A percentile compares a stretch with the other conserved stretches of the same genome.
Conservation (phyloP, 2,888 invertebrate genomes). For the Papilio protenor region DNA sequence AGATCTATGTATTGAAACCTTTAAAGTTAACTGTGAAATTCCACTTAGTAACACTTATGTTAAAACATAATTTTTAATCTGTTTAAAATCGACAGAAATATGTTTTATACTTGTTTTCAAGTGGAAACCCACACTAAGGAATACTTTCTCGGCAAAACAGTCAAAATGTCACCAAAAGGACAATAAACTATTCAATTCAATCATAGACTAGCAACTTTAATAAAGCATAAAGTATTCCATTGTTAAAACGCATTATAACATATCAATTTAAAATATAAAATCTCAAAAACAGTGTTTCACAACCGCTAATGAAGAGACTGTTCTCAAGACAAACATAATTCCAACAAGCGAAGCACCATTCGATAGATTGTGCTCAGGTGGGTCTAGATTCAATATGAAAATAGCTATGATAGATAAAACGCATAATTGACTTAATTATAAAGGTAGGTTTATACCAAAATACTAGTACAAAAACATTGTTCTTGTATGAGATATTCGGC, state of each 20-base stretch:
- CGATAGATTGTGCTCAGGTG: constrained; percentile 67
- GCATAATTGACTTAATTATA: constrained; percentile 47
- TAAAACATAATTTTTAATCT: background rate
- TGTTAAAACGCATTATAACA: constrained; percentile 54
- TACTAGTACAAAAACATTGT: background rate
- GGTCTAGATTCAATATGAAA: constrained; percentile 51
- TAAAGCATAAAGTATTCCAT: constrained; percentile 46
- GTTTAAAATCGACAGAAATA: background rate
- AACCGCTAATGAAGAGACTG: constrained; percentile 70
- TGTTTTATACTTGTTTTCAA: background rate
- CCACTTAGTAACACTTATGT: constrained; percentile 42
- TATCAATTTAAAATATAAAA: constrained; percentile 63
- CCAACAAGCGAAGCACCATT: constrained; percentile 74
- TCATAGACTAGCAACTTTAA: constrained; percentile 68
- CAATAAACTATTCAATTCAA: constrained; percentile 47
- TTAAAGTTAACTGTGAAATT: constrained; percentile 1
- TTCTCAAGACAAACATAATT: constrained; percentile 56
- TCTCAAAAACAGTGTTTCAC: constrained; percentile 73
- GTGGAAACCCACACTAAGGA: constrained; percentile 39
- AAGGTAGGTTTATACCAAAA: background rate
- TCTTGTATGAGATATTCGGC: background rate
- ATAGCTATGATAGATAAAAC: constrained; percentile 44
- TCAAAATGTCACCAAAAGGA: constrained; percentile 27
- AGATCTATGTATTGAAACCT: constrained; percentile 23
- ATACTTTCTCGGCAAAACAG: constrained; percentile 48